These are phyloP conservation scores for Collichthys lucidus DNA, from an alignment of 2,113 vertebrate species.

Conservation along the genomic window DNA sequence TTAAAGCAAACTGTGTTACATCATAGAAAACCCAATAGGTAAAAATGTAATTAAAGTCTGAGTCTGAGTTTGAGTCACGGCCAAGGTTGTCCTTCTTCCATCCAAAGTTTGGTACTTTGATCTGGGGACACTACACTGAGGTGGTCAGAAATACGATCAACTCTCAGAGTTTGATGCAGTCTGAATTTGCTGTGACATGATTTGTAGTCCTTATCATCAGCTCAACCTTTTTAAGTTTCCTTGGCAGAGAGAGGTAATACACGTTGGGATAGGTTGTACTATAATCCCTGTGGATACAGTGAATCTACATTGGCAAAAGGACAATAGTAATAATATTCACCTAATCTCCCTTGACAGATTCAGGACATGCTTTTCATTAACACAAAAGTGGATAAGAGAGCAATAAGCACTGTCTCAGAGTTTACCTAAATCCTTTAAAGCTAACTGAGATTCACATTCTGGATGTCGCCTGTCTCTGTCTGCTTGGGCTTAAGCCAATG, in stretches of 20 bases:
- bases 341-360: slow-evolving; percentile 95
- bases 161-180: neutral
- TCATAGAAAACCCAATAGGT: neutral
- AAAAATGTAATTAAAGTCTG: neutral
- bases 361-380: slow-evolving; percentile 96
- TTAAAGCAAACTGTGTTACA: neutral
- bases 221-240: slow-evolving; percentile 71
- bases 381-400: slow-evolving; percentile 92
- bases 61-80: neutral
- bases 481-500: slow-evolving; percentile 72
- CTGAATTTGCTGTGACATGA: slow-evolving; percentile 63
- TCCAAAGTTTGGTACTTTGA: neutral
- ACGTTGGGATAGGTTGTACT: slow-evolving; percentile 71
- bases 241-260: slow-evolving; percentile 72
- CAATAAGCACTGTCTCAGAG: slow-evolving; percentile 91
- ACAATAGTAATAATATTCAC: slow-evolving; percentile 94
- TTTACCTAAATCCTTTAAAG: slow-evolving; percentile 91
- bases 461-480: slow-evolving; percentile 71
- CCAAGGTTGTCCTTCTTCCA: neutral
- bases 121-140: slow-evolving; percentile 18
- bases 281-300: slow-evolving; percentile 82
- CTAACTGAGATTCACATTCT: slow-evolving; percentile 84
- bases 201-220: slow-evolving; percentile 71
- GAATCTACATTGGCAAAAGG: slow-evolving; percentile 90
- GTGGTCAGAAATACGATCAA: neutral